phyloP scores from a whole-genome alignment of 1,140 invertebrate genomes.

The Arctopsyche grandis region DNA sequence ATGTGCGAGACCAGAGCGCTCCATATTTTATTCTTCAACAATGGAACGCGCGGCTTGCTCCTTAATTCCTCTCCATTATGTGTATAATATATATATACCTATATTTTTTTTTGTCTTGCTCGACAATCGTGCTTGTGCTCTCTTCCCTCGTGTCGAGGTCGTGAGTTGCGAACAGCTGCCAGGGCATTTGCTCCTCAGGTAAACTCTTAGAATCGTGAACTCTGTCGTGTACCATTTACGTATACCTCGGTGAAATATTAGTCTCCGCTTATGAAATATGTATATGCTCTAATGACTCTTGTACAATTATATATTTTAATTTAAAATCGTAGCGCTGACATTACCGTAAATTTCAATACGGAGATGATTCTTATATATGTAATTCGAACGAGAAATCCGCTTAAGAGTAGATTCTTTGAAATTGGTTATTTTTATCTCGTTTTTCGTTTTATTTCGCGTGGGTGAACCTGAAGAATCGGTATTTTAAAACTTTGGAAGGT shows the following conservation, averaged over 20 bases:
- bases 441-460: background rate
- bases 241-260: background rate
- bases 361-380: no score
- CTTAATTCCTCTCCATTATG: constrained; percentile 26
- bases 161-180: constrained; percentile 28
- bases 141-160: constrained; percentile 12
- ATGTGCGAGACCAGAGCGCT: background rate
- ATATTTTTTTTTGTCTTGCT: constrained; percentile 29
- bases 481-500: no score
- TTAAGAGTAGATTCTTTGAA: background rate
- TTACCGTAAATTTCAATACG: no score
- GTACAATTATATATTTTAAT: background rate
- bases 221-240: background rate
- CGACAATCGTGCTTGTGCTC: constrained; percentile 7
- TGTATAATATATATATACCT: constrained; percentile 26
- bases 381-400: no score
- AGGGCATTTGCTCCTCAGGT: background rate
- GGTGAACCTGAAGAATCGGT: background rate
- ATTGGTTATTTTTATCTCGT: background rate
- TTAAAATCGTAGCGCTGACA: background rate
- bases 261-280: constrained; percentile 5
- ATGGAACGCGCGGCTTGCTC: constrained; percentile 33
- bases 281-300: background rate
- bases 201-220: constrained; percentile 6
- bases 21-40: constrained; percentile 31